phyloP scores from a whole-genome alignment of 2,888 invertebrate species.

The Aspidiotus rigidus region DNA sequence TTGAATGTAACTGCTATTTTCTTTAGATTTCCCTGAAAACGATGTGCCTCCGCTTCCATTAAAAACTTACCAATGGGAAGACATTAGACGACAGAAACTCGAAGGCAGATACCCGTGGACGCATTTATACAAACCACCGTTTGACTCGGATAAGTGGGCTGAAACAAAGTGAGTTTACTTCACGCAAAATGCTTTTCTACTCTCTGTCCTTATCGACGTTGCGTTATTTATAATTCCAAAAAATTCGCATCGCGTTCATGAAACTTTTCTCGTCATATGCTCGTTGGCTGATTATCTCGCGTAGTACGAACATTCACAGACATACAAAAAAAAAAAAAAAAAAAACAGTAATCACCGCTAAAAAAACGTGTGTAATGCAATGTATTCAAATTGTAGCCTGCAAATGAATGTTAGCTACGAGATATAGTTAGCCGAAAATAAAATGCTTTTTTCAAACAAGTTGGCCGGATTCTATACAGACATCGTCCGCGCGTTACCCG shows the following conservation, averaged over 20 bases:
- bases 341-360: neutral
- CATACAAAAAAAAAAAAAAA: too few relatives aligned
- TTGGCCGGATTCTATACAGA: constrained; percentile 49
- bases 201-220: too few relatives aligned
- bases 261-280: too few relatives aligned
- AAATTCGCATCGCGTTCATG: too few relatives aligned
- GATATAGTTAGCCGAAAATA: constrained; percentile 15
- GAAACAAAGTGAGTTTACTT: constrained; percentile 43
- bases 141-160: constrained; percentile 46
- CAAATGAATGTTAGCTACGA: neutral
- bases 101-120: constrained; percentile 75
- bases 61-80: constrained; percentile 74
- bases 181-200: too few relatives aligned
- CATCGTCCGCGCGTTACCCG: constrained; percentile 48
- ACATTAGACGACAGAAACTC: constrained; percentile 58
- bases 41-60: constrained; percentile 56
- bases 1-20: neutral
- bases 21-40: constrained; percentile 36
- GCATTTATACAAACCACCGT: constrained; percentile 58
- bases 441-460: constrained; percentile 20
- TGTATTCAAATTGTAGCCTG: neutral
- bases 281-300: too few relatives aligned
- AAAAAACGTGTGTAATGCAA: neutral
- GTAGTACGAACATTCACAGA: too few relatives aligned
- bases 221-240: too few relatives aligned